Evolutionary conservation across 2,113 vertebrate species (phyloP).

Genomic region (Microtus pennsylvanicus): DNA sequence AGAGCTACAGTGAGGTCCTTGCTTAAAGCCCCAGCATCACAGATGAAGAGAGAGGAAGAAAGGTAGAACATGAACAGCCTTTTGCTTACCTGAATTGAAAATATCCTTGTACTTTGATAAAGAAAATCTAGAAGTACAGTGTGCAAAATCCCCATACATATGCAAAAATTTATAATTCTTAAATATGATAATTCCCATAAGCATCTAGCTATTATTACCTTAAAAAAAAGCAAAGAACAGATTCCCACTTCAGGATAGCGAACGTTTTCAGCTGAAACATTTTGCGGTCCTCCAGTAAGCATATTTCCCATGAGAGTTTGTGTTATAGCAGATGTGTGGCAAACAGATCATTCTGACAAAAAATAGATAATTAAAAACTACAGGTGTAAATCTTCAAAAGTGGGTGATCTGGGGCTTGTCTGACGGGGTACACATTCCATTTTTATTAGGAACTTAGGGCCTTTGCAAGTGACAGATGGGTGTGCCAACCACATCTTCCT

Average conservation of each 20-base stretch:
- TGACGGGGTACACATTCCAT: slow-evolving; percentile 58
- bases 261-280: slow-evolving; percentile 9
- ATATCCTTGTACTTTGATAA: slow-evolving; percentile 33
- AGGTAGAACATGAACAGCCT: background rate
- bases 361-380: background rate
- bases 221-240: slow-evolving; percentile 22
- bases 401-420: slow-evolving; percentile 44
- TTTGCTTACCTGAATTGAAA: slow-evolving; percentile 5
- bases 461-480: slow-evolving; percentile 69
- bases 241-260: background rate
- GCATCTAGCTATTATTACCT: background rate
- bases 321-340: background rate
- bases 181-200: background rate
- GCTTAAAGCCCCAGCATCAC: background rate
- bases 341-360: slow-evolving; percentile 11
- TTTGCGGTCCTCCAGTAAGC: background rate
- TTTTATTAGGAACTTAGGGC: slow-evolving; percentile 35
- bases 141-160: background rate
- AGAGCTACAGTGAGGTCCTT: background rate
- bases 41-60: background rate
- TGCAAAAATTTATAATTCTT: slow-evolving; percentile 30
- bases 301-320: background rate
- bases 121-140: slow-evolving; percentile 33
- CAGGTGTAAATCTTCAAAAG: slow-evolving; percentile 55
- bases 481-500: slow-evolving; percentile 24